A percentile compares a stretch with the other conserved stretches of the same genome.
Conservation (phyloP, 2,888 invertebrate species). For the Dendrolimus pini region DNA sequence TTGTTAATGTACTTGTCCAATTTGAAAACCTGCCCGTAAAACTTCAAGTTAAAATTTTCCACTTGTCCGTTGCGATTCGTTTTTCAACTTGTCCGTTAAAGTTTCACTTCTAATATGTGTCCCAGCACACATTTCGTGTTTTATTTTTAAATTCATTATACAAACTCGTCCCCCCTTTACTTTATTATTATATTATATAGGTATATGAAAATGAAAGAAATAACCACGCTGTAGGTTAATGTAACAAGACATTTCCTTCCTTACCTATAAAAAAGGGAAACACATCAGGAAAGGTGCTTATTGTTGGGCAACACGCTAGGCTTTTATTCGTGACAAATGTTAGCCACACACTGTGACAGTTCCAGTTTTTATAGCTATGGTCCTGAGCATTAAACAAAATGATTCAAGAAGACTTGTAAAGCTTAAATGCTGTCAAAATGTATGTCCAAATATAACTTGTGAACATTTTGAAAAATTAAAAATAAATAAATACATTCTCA, state of each 20-base stretch:
- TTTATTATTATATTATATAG: too few species aligned
- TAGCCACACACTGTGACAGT: not conserved
- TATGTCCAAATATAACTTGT: not conserved
- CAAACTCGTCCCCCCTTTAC: too few species aligned
- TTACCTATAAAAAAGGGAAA: not conserved
- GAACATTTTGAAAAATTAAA: too few species aligned
- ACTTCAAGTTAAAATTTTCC: too few species aligned
- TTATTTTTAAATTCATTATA: too few species aligned
- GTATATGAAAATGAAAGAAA: not conserved
- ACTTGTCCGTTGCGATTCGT: too few species aligned
- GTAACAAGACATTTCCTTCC: not conserved
- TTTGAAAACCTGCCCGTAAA: too few species aligned
- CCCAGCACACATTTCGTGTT: too few species aligned
- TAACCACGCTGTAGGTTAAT: not conserved
- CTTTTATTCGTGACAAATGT: not conserved
- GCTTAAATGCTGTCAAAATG: not conserved
- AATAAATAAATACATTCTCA: too few species aligned
- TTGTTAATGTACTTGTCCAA: too few species aligned
- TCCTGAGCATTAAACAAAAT: not conserved
- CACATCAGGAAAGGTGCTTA: not conserved
- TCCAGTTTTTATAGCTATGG: not conserved
- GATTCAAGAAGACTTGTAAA: not conserved
- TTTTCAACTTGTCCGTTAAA: too few species aligned
- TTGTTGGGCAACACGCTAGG: not conserved
- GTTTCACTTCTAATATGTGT: too few species aligned